Base-by-base conservation (phyloP, 2,888 invertebrate species). In the Norana najaformis region DNA sequence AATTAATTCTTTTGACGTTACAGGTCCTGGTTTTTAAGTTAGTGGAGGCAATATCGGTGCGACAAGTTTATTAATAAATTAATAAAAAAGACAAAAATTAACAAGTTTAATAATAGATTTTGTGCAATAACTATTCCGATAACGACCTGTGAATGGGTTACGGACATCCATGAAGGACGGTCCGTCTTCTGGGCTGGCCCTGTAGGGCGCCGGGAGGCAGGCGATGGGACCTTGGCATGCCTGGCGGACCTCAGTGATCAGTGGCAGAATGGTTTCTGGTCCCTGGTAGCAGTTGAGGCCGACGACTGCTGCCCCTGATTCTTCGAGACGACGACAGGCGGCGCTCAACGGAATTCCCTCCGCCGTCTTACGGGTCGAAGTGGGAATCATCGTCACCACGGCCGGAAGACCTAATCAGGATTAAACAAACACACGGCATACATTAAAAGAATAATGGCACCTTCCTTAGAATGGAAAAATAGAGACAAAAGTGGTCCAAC, bases 241-340 rank as follows among this genome's bases (percentile, higher is more conserved):
- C n/a, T 83, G 23, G 16, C 90, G 23, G 11, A 91, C 35, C n/a
- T 91, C 88, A 41, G 38, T 88, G 34, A 91, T 92, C 11, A 91
- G 6, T 11, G 91, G 90, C 14, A 90, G 37, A 37, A 90, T 90
- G 16, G 91, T 89, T 18, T 89, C 89, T 23, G 90, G 91, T 34
- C 91, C 91, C 8, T 90, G 39, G 11, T 30, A 53, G 36, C 91
- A 91, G 90, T 91, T 91, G 11, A 91, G 82, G 14, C 91, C 91
- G 4, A 91, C 91, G 16, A 90, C 90, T 23, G 53, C 89, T 34
- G 91, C 91, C 18, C 90, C 91, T 35, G 82, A 85, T n/a, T 91
- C 89, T 88, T 90, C 91, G 39, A 91, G 53, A 20, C 34, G 35
- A n/a, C 89, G 8, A 0, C 18, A 6, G n/a, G 83, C 89, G 41